Conservation (phyloP, 2,797 vertebrate genomes). For the Fistularia commersonii region DNA sequence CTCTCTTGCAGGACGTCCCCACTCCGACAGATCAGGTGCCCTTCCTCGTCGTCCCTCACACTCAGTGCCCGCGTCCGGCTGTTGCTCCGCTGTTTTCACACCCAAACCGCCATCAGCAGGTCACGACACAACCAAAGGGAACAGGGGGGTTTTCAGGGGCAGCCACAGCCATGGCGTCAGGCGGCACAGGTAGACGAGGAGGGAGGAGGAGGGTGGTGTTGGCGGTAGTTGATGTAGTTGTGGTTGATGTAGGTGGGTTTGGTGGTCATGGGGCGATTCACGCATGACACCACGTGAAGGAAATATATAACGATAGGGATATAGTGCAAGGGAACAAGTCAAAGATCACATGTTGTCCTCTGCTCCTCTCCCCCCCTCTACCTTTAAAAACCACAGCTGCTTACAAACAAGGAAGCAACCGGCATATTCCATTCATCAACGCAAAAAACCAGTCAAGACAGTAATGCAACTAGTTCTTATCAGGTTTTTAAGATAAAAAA, state of each 20-base stretch:
- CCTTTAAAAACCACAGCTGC: conserved; percentile 75
- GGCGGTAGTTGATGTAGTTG: conserved; percentile 69
- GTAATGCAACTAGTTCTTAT: conserved; percentile 38
- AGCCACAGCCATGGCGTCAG: conserved; percentile 70
- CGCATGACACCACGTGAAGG: conserved; percentile 88
- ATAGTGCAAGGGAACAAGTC: conserved; percentile 97
- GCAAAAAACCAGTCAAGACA: conserved; percentile 65
- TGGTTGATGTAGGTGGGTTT: conserved; percentile 78
- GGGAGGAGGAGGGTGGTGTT: conserved; percentile 68
- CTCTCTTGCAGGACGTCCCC: conserved; percentile 99
- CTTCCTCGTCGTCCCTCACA: conserved; percentile 99
- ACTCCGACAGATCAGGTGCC: conserved; percentile 99
- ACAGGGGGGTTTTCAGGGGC: conserved; percentile 66
- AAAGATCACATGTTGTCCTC: conserved; percentile 85
- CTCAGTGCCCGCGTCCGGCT: conserved; percentile 93
- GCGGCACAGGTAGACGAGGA: conserved; percentile 74
- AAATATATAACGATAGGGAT: conserved; percentile 99
- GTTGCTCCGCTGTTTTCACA: conserved; percentile 86
- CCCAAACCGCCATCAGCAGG: conserved; percentile 76
- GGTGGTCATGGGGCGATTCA: conserved; percentile 87
- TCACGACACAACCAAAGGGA: conserved; percentile 71
- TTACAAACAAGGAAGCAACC: conserved; percentile 78
- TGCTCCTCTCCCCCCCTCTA: conserved; percentile 74
- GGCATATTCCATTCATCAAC: conserved; percentile 75
- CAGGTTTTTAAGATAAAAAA: conserved; percentile 28